A percentile compares a stretch with the other conserved stretches of the same genome.
Evolutionary conservation across 2,797 vertebrate species (phyloP).

Genomic region (Oceanodroma leucorhoa): DNA sequence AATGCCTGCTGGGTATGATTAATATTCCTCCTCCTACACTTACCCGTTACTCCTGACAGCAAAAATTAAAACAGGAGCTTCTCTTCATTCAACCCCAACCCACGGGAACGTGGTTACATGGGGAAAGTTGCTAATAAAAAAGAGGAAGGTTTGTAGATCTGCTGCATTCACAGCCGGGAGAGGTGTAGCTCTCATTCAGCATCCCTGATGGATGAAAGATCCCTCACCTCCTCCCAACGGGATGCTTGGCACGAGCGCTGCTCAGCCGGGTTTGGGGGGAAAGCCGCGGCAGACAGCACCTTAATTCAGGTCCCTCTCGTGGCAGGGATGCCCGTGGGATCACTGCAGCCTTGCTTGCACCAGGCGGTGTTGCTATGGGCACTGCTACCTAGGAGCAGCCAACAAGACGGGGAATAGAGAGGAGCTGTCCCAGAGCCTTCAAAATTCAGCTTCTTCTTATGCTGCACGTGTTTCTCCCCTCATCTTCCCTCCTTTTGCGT

Average conservation of each 20-base stretch:
- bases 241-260: neutral
- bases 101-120: conserved; percentile 22
- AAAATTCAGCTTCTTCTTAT: neutral
- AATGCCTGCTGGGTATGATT: conserved; percentile 57
- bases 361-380: conserved; percentile 53
- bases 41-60: conserved; percentile 58
- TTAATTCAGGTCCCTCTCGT: neutral
- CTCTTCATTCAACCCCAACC: conserved; percentile 61
- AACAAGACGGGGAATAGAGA: neutral
- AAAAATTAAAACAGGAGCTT: conserved; percentile 61
- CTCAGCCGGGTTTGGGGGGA: neutral
- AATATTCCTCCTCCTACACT: conserved; percentile 59
- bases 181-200: conserved; percentile 44
- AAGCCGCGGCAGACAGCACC: neutral
- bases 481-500: neutral
- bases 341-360: neutral
- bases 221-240: neutral
- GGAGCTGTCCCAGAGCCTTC: neutral
- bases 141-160: conserved; percentile 11
- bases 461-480: neutral
- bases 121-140: conserved; percentile 32
- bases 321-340: neutral
- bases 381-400: conserved; percentile 42
- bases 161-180: conserved; percentile 1
- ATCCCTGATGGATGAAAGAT: neutral